Conservation (phyloP, 2,113 vertebrate genomes). For the Thalassoma bifasciatum region DNA sequence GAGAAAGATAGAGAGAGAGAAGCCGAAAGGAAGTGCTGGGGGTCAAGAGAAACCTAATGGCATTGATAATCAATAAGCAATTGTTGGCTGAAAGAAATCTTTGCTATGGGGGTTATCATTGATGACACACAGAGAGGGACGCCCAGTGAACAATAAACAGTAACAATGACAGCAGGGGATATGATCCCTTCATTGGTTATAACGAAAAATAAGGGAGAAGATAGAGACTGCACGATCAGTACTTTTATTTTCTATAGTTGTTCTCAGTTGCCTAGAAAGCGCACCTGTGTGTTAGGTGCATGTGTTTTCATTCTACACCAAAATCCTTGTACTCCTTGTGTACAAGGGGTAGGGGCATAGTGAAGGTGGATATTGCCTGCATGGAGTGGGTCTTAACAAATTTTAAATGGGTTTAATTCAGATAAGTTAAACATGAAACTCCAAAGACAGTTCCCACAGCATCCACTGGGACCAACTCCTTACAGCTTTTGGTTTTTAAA, state of each 20-base stretch:
- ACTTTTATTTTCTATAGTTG: no score
- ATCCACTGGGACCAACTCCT: neutral
- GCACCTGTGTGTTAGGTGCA: neutral
- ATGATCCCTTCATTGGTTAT: neutral
- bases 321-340: neutral
- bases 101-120: conserved; percentile 13
- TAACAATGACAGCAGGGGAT: neutral
- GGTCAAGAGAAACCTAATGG: conserved; percentile 22
- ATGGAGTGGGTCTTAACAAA: conserved; percentile 8
- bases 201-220: neutral
- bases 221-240: neutral
- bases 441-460: no score
- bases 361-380: conserved; percentile 13
- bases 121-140: conserved; percentile 3
- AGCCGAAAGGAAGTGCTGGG: neutral
- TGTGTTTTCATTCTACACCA: neutral
- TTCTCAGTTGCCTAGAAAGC: neutral
- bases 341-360: neutral
- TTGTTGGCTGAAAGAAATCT: conserved; percentile 47
- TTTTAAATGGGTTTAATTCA: neutral
- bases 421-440: neutral
- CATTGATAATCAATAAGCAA: conserved; percentile 65
- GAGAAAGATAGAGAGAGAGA: neutral
- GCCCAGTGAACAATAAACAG: neutral
- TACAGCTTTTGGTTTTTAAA: no score